Conservation (phyloP, 1,140 invertebrate species). For the Pollicipes pollicipes region DNA sequence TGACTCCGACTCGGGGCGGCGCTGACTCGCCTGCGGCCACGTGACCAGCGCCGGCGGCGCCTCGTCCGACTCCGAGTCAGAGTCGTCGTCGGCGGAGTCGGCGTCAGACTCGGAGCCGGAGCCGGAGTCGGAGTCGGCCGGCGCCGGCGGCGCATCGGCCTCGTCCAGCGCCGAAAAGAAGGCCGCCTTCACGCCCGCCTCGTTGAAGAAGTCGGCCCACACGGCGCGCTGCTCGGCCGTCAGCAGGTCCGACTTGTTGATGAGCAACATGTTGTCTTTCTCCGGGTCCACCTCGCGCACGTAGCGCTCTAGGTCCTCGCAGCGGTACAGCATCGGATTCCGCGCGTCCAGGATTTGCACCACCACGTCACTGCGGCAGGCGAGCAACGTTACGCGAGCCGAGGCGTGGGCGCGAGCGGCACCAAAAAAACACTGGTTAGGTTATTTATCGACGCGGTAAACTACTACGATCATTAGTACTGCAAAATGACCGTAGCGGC, state of each 20-base stretch:
- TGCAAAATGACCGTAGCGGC: no score
- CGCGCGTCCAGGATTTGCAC: slow-evolving; percentile 93
- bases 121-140: slow-evolving; percentile 10
- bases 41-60: slow-evolving; percentile 22
- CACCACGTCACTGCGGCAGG: slow-evolving; percentile 58
- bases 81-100: no score
- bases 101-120: no score
- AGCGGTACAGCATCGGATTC: slow-evolving; percentile 87
- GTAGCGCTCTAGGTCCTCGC: slow-evolving; percentile 84
- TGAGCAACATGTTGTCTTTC: slow-evolving; percentile 65
- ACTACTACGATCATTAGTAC: no score
- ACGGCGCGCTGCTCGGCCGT: slow-evolving; percentile 53
- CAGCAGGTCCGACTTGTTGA: slow-evolving; percentile 96
- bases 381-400: not conserved
- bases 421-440: not conserved
- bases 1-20: not conserved
- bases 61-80: no score
- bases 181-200: slow-evolving; percentile 41
- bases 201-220: slow-evolving; percentile 78
- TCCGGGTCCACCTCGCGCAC: slow-evolving; percentile 60
- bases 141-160: slow-evolving; percentile 21
- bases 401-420: not conserved
- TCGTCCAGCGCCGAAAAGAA: slow-evolving; percentile 64
- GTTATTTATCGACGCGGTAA: no score
- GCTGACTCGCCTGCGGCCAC: slow-evolving; percentile 5